Conservation (phyloP, 2,797 vertebrate genomes). For the Notolabrus celidotus region DNA sequence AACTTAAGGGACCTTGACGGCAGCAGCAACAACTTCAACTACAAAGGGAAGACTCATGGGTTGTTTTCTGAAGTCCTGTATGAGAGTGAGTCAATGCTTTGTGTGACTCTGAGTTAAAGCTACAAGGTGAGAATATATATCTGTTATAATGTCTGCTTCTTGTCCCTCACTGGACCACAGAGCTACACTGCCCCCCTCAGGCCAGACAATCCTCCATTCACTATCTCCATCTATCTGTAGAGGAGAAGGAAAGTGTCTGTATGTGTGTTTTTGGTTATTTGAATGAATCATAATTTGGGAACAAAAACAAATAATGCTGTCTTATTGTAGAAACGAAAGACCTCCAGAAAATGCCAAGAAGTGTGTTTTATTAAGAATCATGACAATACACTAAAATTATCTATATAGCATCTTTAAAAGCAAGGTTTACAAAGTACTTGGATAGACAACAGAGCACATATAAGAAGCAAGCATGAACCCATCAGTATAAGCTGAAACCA, state of each 20-base stretch:
- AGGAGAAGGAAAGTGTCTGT: background rate
- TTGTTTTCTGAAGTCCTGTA: slow-evolving; percentile 16
- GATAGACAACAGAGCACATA: too few species aligned
- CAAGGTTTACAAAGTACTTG: too few species aligned
- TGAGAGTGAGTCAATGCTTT: slow-evolving; percentile 5
- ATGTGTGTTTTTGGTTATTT: background rate
- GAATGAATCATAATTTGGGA: background rate
- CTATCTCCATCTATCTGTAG: background rate
- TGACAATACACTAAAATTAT: too few species aligned
- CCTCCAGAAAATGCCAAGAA: background rate
- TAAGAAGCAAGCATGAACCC: too few species aligned
- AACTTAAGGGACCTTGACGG: slow-evolving; percentile 15
- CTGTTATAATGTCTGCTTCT: slow-evolving; percentile 15
- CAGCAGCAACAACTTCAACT: slow-evolving; percentile 11
- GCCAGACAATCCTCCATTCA: slow-evolving; percentile 11
- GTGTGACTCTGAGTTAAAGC: slow-evolving; percentile 12
- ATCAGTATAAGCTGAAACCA: too few species aligned
- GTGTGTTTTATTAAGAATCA: background rate
- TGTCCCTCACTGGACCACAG: slow-evolving; percentile 53
- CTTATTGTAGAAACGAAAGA: background rate
- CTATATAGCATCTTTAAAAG: too few species aligned
- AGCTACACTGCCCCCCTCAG: slow-evolving; percentile 79
- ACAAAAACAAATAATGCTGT: too few species aligned
- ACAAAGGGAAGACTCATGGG: slow-evolving; percentile 9
- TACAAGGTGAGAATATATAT: slow-evolving; percentile 28